phyloP scores from a whole-genome alignment of 2,797 vertebrate genomes.

The Pelochelys cantorii region DNA sequence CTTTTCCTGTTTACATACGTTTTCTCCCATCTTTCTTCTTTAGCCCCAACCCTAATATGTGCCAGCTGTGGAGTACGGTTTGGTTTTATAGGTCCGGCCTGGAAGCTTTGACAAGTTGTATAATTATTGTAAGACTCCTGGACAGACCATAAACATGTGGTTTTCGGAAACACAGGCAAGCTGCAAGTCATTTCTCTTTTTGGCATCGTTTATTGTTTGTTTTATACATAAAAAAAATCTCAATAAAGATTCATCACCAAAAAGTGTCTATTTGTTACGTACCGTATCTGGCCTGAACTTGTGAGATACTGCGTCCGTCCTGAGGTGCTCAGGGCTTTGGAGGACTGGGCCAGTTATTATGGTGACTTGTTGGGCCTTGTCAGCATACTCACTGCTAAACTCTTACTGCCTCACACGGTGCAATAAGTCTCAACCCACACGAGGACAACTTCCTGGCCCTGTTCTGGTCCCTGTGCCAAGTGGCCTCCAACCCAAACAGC shows the following conservation, averaged over 20 bases:
- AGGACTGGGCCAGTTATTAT: neutral
- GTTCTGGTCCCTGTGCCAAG: neutral
- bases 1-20: neutral
- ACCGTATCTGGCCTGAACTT: neutral
- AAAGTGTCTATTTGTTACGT: neutral
- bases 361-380: neutral
- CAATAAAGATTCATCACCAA: neutral
- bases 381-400: neutral
- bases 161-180: neutral
- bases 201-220: neutral
- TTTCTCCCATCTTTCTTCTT: neutral
- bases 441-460: neutral
- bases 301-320: accelerated
- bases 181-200: neutral
- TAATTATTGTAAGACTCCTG: neutral
- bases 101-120: neutral
- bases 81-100: neutral
- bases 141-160: neutral
- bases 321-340: neutral
- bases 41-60: neutral
- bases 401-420: neutral
- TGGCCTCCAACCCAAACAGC: neutral
- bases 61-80: neutral
- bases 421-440: neutral
- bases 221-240: neutral